Conservation (phyloP, 2,797 vertebrate species). For the Coregonus sp. region DNA sequence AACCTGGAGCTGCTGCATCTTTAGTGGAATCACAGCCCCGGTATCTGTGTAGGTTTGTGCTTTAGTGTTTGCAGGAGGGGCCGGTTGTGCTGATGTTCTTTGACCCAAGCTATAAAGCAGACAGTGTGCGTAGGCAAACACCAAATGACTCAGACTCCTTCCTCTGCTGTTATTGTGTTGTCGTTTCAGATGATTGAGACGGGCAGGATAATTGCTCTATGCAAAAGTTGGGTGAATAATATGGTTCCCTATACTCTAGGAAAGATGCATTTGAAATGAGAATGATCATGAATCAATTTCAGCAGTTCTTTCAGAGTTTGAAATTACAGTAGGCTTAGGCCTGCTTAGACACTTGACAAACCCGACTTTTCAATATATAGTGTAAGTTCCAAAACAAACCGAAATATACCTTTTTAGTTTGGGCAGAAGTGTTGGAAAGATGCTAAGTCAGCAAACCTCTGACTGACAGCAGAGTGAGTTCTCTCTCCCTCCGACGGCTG, state of each 20-base stretch:
- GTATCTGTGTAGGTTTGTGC: slow-evolving; percentile 53
- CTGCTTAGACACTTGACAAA: neutral
- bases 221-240: neutral
- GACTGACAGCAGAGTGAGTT: slow-evolving; percentile 1
- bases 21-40: slow-evolving; percentile 53
- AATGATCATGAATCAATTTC: too few species aligned
- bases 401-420: neutral
- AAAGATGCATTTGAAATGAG: neutral
- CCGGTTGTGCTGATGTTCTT: slow-evolving; percentile 55
- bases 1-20: slow-evolving; percentile 60
- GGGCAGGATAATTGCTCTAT: too few species aligned
- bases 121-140: slow-evolving; percentile 53
- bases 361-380: neutral
- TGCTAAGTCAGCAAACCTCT: neutral
- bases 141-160: slow-evolving; percentile 50
- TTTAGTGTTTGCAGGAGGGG: slow-evolving; percentile 53
- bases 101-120: slow-evolving; percentile 48
- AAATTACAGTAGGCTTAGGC: too few species aligned
- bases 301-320: too few species aligned
- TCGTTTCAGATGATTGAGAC: slow-evolving; percentile 13
- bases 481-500: neutral
- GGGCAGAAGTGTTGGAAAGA: slow-evolving; percentile 5
- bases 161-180: slow-evolving; percentile 10
- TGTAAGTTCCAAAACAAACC: neutral
- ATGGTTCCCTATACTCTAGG: neutral